Conservation (phyloP, 2,888 invertebrate species). For the Diachrysia chrysitis region DNA sequence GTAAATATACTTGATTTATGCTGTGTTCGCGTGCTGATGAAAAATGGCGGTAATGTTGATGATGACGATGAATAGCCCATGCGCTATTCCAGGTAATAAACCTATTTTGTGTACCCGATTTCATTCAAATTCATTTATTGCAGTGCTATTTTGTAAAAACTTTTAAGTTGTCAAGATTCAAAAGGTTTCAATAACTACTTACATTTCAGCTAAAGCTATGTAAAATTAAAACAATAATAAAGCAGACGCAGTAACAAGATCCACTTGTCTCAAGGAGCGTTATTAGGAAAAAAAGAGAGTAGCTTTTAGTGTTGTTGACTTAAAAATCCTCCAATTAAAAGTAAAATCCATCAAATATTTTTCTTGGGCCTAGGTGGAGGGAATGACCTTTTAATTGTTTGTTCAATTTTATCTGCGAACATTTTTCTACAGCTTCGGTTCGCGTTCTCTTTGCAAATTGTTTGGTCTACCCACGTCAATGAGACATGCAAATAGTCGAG, state of each 20-base stretch:
- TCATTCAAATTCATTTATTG: too few relatives aligned
- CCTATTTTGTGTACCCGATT: too few relatives aligned
- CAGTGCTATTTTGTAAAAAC: neutral
- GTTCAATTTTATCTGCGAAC: constrained; percentile 53
- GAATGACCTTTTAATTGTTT: constrained; percentile 56
- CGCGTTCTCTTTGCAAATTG: constrained; percentile 29
- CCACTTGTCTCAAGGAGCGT: neutral
- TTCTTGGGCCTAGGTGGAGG: constrained; percentile 40
- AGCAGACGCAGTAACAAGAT: neutral
- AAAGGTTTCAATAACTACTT: neutral
- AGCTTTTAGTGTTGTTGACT: constrained; percentile 6
- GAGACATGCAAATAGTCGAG: constrained; percentile 37
- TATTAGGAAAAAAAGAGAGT: neutral
- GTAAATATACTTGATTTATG: too few relatives aligned
- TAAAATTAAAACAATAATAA: too few relatives aligned
- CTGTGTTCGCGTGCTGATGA: too few relatives aligned
- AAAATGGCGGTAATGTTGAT: too few relatives aligned
- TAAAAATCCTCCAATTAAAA: constrained; percentile 14
- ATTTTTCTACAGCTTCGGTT: constrained; percentile 35
- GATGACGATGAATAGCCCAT: too few relatives aligned
- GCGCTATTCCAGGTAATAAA: too few relatives aligned
- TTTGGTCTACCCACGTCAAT: constrained; percentile 22
- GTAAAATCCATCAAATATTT: constrained; percentile 40
- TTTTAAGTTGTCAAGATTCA: neutral
- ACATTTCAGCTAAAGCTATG: neutral